Evolutionary conservation across 1,140 invertebrate species (phyloP), one percentile per base, ranked within the genome.

Genomic region (Cyphomyrmex costatus): DNA sequence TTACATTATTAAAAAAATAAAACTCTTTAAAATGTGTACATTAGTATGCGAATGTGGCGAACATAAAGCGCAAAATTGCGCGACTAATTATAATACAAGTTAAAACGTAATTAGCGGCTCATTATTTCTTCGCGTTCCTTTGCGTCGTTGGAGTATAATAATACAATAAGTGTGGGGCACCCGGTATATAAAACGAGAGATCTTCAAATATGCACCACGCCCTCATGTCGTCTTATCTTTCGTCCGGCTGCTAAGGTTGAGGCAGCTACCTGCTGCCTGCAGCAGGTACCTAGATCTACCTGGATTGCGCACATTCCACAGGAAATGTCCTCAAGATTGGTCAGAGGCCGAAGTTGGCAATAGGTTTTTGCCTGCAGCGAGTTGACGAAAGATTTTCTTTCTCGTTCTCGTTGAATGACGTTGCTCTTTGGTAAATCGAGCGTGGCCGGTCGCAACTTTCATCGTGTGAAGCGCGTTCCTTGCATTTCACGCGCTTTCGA

Each of bases 131-230:
- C 19, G n/a, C 36, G 36, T 66, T 46, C 36, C 42, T 49, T 46
- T 21, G 14, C 24, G 8, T 2, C 24, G 19, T 33, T 56, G 19
- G 19, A 21, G 33, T 73, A 21, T 21, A 53, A 56, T 73, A 56
- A 73, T 58, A 33, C 49, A 3, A 0, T 24, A 10, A 33, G 7
- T 3, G 49, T 42, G 3, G 14, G 27, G 27, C 33, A 61, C 51
- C 36, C 33, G 65, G 53, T 82, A 73, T 46, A 73, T 30, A 46
- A 19, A 7, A 10, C 10, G 65, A 73, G 36, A 46, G 79, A 60
- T 83, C 19, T 61, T 83, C 79, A 83, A 83, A 83, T 83, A 73
- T 66, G 51, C 36, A 83, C 68, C 79, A 83, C 79, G 79, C 79
- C 79, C 53, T 83, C 53, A n/a, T 83, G 68, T 83, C 79, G 68